These are phyloP conservation scores for Bagarius yarrelli DNA, from an alignment of 2,113 vertebrate species.

Conservation along the genomic window DNA sequence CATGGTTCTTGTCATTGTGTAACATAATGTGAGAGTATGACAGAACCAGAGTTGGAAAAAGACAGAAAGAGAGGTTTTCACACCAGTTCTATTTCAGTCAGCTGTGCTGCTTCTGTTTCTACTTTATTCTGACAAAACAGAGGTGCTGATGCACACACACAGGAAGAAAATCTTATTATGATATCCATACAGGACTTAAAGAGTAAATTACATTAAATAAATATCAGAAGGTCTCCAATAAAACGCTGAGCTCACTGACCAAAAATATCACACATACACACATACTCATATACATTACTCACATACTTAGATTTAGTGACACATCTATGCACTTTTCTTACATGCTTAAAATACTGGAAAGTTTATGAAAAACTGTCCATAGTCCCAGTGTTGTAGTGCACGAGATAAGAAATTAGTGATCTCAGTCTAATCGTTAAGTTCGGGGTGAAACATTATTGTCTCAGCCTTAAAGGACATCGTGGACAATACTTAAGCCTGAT, in stretches of 20 bases:
- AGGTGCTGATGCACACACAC: neutral
- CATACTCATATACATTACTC: neutral
- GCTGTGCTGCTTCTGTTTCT: neutral
- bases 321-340: too few species aligned
- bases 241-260: neutral
- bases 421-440: too few species aligned
- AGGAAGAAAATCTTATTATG: neutral
- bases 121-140: constrained; percentile 8
- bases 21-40: constrained; percentile 23
- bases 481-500: too few species aligned
- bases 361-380: neutral
- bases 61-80: constrained; percentile 32
- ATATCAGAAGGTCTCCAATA: neutral
- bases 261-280: neutral
- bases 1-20: constrained; percentile 7
- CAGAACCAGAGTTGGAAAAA: constrained; percentile 27
- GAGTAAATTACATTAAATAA: neutral
- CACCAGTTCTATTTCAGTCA: constrained; percentile 34
- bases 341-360: neutral
- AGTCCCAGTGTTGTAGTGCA: too few species aligned
- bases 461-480: too few species aligned
- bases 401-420: too few species aligned
- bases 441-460: too few species aligned
- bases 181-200: neutral
- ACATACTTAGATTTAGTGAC: neutral